Base-by-base conservation (phyloP, 1,140 invertebrate genomes). In the Papilio polyxenes region DNA sequence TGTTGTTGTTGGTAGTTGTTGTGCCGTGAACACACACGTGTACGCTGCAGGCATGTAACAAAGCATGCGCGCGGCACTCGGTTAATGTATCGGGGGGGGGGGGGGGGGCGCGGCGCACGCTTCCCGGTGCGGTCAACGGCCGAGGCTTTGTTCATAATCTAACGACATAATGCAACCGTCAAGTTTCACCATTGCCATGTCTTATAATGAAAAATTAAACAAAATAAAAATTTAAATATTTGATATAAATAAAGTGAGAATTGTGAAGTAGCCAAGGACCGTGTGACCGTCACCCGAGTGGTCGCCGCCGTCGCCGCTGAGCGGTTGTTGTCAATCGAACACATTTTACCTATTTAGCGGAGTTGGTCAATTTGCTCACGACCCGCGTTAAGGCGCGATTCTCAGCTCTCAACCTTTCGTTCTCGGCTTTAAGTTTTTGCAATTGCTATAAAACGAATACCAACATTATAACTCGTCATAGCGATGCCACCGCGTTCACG, bases 371-470 rank as follows among this genome's bases (percentile, higher is more conserved):
- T 97, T 98, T 98, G 96, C 97, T 98, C 95, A 98, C 98, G 95
- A 98, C 98, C 94, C 98, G 97, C 94, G 98, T 98, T 95, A 98
- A 96, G 95, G 98, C 98, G 95, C 98, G 97, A 96, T 99, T 99
- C 97, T 99, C 98, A 93, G 98, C 97, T 96, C 98, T 97, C 96
- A 98, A 96, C 96, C 98, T 97, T 96, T 98, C 98, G 96, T 98
- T 98, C 96, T 99, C 98, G 95, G 97, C 97, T 97, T 98, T 98
- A 96, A 98, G 96, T 95, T 98, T 98, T 98, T 98, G 97, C 95
- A 98, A 97, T 97, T 98, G 98, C 98, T 99, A 98, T 95, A 98
- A 96, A 92, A 93, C 87, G 89, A 92, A 92, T 86, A 93, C 81
- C 86, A 91, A 88, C 78, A 90, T 91, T 89, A 91, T 84, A 88